Evolutionary conservation across 1,140 invertebrate genomes (phyloP), one percentile per base, ranked within the genome.

Genomic region (Onthophagus taurus): DNA sequence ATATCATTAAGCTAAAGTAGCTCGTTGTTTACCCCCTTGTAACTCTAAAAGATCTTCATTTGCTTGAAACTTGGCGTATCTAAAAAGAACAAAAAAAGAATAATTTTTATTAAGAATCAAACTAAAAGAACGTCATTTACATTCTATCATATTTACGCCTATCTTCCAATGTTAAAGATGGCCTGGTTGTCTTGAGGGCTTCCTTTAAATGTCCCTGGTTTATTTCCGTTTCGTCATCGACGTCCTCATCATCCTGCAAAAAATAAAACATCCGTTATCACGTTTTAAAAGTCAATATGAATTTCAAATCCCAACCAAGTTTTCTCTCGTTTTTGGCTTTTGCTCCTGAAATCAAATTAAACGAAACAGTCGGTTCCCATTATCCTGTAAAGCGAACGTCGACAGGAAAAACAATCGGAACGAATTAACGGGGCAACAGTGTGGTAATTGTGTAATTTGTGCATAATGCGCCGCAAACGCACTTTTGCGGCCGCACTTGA

Each of bases 121-220:
- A 8, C n/a, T 26, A 7, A 26, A 7, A 7, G 24, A 7, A 26
- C 24, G n/a, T 26, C 14, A 67, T 68, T 70, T 60, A 79, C 77
- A 80, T 80, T 52, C 57, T 68, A 38, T 74, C 66, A 54, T 83
- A 85, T 60, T 76, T 81, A 11, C 58, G 31, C 31, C 69, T 71
- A 52, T 86, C 81, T 6, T 66, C 56, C 6, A 47, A 53, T 2
- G 72, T 72, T 8, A 87, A 68, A 3, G 82, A 85, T 0, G 83
- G 81, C 38, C 72, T 74, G 9, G 79, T 84, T 41, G 74, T 73
- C 9, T 55, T 52, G 1, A 80, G 47, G 3, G 81, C 76, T 8
- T 68, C 65, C 16, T 71, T 35, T 29, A 85, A 61, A 52, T 80
- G 71, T 8, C 63, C 59, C 41, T 68, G 67, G 52, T 65, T 61